These are phyloP conservation scores for Gavia stellata DNA, from an alignment of 2,113 vertebrate genomes.

Conservation along the genomic window DNA sequence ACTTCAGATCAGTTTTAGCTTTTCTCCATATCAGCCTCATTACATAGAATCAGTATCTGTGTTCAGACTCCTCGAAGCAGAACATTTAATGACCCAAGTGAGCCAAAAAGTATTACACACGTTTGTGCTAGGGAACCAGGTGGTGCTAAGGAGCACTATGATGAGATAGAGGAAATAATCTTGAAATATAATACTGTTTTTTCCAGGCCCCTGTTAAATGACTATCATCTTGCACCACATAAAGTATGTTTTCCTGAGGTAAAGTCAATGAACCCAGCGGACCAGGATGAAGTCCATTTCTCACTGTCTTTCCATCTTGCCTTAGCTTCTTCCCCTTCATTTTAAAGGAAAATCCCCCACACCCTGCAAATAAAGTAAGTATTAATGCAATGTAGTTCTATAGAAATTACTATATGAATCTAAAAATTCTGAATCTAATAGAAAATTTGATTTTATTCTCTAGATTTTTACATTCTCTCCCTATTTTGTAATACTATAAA, in stretches of 20 bases:
- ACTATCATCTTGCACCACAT: background rate
- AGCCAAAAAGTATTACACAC: background rate
- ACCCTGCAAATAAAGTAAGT: background rate
- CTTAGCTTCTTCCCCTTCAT: background rate
- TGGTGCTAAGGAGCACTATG: background rate
- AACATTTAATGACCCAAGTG: background rate
- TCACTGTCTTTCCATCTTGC: background rate
- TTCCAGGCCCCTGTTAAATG: background rate
- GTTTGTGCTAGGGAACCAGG: background rate
- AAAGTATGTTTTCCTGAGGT: background rate
- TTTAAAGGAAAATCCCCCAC: background rate
- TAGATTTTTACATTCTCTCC: background rate
- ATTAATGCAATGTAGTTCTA: background rate
- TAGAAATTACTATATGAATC: background rate
- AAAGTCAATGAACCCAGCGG: background rate
- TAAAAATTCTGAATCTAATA: background rate
- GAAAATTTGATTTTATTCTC: background rate
- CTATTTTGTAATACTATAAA: background rate
- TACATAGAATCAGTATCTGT: background rate
- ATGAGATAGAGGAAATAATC: background rate
- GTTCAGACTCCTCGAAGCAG: background rate
- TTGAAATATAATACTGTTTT: background rate
- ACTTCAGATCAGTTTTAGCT: background rate
- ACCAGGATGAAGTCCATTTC: background rate
- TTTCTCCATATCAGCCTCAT: background rate